Conservation (phyloP, 2,797 vertebrate species). For the Halcyon smyrnensis region DNA sequence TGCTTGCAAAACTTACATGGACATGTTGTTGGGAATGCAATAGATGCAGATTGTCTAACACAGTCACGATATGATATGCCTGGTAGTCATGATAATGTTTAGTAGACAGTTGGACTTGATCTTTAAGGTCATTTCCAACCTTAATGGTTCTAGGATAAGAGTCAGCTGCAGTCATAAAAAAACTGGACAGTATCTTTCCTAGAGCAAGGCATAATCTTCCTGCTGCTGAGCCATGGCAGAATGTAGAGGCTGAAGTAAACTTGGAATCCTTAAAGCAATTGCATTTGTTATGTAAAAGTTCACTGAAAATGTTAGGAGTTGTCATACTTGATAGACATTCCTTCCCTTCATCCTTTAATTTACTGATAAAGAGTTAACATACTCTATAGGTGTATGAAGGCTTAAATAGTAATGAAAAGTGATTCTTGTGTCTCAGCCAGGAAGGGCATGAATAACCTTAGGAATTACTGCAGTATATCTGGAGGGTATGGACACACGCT, state of each 20-base stretch:
- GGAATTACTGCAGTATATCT: neutral
- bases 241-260: neutral
- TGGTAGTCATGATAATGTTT: too few species aligned
- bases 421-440: neutral
- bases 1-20: accelerated
- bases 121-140: too few species aligned
- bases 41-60: neutral
- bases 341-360: neutral
- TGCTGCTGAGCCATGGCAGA: neutral
- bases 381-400: neutral
- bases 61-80: neutral
- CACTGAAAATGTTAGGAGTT: neutral
- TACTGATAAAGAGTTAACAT: neutral
- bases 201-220: neutral
- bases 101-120: too few species aligned
- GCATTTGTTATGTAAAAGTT: neutral
- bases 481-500: neutral
- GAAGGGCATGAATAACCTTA: neutral
- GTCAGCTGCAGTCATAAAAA: neutral
- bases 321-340: neutral
- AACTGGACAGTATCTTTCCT: neutral
- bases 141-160: too few species aligned
- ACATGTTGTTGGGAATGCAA: neutral
- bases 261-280: neutral
- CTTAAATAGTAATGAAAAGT: neutral